phyloP scores from a whole-genome alignment of 2,888 invertebrate species.

The Microctonus hyperodae region DNA sequence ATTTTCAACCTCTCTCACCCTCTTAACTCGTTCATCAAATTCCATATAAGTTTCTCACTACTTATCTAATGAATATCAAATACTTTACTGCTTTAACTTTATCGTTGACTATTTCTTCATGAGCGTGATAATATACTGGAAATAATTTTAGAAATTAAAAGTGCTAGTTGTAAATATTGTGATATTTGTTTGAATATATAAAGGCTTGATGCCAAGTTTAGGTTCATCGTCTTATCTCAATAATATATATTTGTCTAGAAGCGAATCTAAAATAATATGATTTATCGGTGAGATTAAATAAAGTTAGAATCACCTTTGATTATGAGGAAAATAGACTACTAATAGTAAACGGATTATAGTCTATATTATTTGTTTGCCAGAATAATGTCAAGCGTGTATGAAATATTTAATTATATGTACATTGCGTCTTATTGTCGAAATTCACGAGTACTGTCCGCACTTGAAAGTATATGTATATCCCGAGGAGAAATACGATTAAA shows the following conservation, averaged over 20 bases:
- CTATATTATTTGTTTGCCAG: conserved; percentile 1
- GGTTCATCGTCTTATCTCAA: neutral
- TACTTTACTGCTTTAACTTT: neutral
- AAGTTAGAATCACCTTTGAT: neutral
- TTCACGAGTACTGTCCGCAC: conserved; percentile 9
- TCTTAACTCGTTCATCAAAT: neutral
- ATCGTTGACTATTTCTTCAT: neutral
- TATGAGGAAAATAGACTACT: neutral
- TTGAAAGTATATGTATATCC: conserved; percentile 1
- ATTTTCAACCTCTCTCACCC: conserved; percentile 21
- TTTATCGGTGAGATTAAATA: neutral
- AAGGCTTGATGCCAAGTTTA: neutral
- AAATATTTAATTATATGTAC: conserved; percentile 17
- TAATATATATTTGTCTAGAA: neutral
- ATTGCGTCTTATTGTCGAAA: neutral
- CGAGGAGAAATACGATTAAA: conserved; percentile 21
- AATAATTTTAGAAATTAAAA: neutral
- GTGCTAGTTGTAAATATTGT: neutral
- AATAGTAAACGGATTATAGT: neutral
- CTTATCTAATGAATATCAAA: conserved; percentile 1
- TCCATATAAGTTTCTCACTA: neutral
- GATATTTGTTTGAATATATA: neutral
- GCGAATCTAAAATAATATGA: neutral
- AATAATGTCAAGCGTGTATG: conserved; percentile 1
- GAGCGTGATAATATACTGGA: neutral